Evolutionary conservation across 2,113 vertebrate species (phyloP).

Genomic region (Collichthys lucidus): DNA sequence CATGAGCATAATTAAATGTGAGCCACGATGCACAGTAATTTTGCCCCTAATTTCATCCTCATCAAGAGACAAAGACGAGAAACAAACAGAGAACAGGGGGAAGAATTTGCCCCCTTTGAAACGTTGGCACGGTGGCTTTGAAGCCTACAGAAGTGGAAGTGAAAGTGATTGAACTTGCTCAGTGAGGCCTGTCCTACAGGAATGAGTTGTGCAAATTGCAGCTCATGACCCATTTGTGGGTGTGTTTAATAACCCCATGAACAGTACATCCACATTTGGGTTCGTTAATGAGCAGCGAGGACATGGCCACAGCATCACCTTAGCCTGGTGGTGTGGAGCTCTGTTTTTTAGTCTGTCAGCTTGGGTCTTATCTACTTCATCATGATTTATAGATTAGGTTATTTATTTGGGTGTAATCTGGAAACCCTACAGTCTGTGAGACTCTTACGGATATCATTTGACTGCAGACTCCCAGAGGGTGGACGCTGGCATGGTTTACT

Average conservation of each 20-base stretch:
- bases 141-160: slow-evolving; percentile 71
- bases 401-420: background rate
- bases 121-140: slow-evolving; percentile 29
- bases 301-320: slow-evolving; percentile 5
- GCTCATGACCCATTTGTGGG: slow-evolving; percentile 65
- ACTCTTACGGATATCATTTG: slow-evolving; percentile 34
- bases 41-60: slow-evolving; percentile 61
- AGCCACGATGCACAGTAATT: slow-evolving; percentile 57
- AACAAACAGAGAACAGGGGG: slow-evolving; percentile 29
- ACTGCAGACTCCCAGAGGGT: slow-evolving; percentile 55
- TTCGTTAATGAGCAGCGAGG: slow-evolving; percentile 60
- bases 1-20: slow-evolving; percentile 52
- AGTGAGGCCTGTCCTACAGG: slow-evolving; percentile 67
- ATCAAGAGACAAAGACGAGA: slow-evolving; percentile 65
- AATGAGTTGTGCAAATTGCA: slow-evolving; percentile 44
- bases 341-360: background rate
- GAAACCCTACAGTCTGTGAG: background rate
- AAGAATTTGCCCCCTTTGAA: slow-evolving; percentile 66
- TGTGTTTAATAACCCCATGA: slow-evolving; percentile 50
- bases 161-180: slow-evolving; percentile 72
- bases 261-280: slow-evolving; percentile 33
- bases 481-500: slow-evolving; percentile 62
- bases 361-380: background rate
- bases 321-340: background rate
- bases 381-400: background rate